Base-by-base conservation (phyloP, 2,797 vertebrate species). In the Synaphobranchus kaupii region DNA sequence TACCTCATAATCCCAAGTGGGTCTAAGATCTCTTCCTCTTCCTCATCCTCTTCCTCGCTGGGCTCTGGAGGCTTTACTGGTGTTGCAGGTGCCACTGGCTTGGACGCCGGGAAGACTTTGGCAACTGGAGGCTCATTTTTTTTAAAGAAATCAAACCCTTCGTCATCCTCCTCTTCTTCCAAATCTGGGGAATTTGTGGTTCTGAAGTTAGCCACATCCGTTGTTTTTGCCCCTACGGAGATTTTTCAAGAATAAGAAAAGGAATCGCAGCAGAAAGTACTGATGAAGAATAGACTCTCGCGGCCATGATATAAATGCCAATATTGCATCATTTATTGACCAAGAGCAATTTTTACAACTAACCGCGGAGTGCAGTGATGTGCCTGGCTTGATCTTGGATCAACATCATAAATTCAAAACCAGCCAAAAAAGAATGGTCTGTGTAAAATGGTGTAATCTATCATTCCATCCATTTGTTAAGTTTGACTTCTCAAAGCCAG, bases 1-100 rank as follows among this genome's bases (percentile, higher is more conserved):
- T 93, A 97, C 97, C 95, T 94, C 56, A 97, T 91, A 92, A 96
- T 94, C 86, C 96, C 96, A 90, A 97, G 93, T 7, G 96, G 97
- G 58, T 97, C 97, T 86, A 96, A 88, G 4, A 85, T 91, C 78
- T 95, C 95, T 63, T 97, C 96, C 15, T 94, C 95, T 6, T 94
- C 93, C 3, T 94, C 93, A 0, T 94, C 93, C 0, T 91, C 95
- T 4, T 94, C 92, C 10, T 94, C 93, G 3, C 92, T 92, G 12
- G 94, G 93, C 1, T 90, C 90, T 0, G 89, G 90, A 0, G 52
- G 73, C 17, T 91, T 88, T 60, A 63, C 50, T 4, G 88, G 78
- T 10, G 85, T 88, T 50, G 88, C 87, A 9, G 83, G 84, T 63
- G 90, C 89, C 68, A 83, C 15, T 0, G 4, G 44, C 48, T 47